These are phyloP conservation scores for Lamellibrachia columna DNA, from an alignment of 2,888 invertebrate genomes.

Conservation along the genomic window DNA sequence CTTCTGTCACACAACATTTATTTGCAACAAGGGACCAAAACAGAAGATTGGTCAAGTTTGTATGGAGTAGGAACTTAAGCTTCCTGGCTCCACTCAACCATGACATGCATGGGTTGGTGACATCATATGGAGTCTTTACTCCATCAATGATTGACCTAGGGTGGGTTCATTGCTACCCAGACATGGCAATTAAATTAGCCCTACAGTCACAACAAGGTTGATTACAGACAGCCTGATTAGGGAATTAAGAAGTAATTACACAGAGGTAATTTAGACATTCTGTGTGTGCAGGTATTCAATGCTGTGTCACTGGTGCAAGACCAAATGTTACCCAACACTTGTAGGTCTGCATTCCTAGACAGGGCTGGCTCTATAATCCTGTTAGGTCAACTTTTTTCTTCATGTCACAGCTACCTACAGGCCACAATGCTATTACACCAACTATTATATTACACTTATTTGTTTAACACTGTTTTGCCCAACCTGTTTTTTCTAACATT, in stretches of 20 bases:
- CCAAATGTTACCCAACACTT: background rate
- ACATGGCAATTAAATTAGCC: background rate
- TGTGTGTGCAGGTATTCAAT: background rate
- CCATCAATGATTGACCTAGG: background rate
- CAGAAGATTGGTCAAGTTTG: background rate
- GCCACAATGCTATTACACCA: too few relatives aligned
- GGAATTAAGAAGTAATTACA: background rate
- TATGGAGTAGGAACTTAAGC: background rate
- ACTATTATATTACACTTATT: background rate
- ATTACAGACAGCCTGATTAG: background rate
- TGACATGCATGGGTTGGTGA: background rate
- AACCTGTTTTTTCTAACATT: background rate
- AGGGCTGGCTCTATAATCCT: background rate
- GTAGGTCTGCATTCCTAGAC: background rate
- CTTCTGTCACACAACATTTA: too few relatives aligned
- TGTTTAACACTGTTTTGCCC: background rate
- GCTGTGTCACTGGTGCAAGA: background rate
- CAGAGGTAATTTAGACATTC: background rate
- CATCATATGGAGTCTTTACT: background rate
- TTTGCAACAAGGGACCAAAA: too few relatives aligned
- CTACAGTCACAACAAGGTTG: background rate
- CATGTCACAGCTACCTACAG: background rate
- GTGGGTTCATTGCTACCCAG: background rate
- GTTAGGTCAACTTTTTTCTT: background rate
- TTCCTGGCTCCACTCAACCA: background rate